Evolutionary conservation across 2,113 vertebrate genomes (phyloP).

Genomic region (Rhodinocichla rosea): DNA sequence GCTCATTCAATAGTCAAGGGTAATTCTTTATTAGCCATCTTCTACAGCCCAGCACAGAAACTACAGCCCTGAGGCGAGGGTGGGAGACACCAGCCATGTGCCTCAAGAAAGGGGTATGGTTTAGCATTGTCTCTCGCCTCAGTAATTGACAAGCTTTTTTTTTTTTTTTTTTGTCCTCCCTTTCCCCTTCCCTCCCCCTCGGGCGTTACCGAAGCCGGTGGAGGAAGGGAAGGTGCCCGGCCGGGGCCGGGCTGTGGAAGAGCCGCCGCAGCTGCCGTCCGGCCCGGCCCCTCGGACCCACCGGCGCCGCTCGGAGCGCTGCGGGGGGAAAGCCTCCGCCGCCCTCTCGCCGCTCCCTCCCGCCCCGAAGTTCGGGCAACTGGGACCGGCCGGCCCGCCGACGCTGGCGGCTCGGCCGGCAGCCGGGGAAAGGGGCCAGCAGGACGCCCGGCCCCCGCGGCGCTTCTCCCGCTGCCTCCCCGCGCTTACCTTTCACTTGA

Average conservation of each 20-base stretch:
- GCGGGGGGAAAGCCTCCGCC: not conserved
- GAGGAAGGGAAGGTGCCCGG: not conserved
- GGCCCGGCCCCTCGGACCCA: not conserved
- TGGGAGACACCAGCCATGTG: constrained; percentile 19
- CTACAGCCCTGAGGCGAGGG: not conserved
- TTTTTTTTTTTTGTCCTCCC: not conserved
- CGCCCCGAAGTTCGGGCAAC: not conserved
- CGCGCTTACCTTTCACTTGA: constrained; percentile 93
- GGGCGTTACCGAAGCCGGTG: not conserved
- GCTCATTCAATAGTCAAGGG: constrained; percentile 4
- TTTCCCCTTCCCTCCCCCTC: not conserved
- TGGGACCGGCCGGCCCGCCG: not conserved
- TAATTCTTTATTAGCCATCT: not conserved
- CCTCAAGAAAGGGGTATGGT: constrained; percentile 1
- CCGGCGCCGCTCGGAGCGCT: not conserved
- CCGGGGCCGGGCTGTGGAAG: not conserved
- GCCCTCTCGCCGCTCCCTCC: not conserved
- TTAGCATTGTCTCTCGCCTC: constrained; percentile 32
- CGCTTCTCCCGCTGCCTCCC: not conserved
- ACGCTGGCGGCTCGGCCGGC: not conserved
- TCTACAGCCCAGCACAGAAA: not conserved
- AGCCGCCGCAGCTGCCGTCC: not conserved
- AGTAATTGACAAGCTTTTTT: not conserved
- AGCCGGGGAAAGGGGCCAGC: not conserved
- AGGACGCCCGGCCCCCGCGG: not conserved